Percentiles rank a stretch among this genome's conserved stretches.
Conservation (phyloP, 2,113 vertebrate species). For the Azemiops feae region DNA sequence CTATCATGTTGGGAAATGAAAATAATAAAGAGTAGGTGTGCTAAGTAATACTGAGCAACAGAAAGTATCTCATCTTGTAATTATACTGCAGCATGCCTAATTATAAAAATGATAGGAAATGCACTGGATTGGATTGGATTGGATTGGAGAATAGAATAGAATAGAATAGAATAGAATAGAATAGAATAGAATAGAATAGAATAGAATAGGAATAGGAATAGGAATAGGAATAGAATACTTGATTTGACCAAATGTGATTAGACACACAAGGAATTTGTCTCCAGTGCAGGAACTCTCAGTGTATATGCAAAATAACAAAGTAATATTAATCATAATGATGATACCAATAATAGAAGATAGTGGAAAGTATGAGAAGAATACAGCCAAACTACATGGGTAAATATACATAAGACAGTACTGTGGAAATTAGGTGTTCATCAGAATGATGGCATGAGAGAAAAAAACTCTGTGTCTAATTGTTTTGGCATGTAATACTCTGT, state of each 20-base stretch:
- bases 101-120: neutral
- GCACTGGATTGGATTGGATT: too few relatives aligned
- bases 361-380: neutral
- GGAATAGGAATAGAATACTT: neutral
- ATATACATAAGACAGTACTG: neutral
- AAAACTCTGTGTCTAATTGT: neutral
- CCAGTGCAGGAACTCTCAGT: neutral
- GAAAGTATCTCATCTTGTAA: neutral
- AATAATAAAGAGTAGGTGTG: neutral
- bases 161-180: too few relatives aligned
- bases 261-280: neutral
- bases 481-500: neutral
- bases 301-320: neutral
- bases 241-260: neutral
- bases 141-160: too few relatives aligned
- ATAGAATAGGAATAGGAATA: too few relatives aligned
- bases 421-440: neutral
- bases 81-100: neutral
- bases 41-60: neutral
- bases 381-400: neutral
- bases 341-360: neutral
- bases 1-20: neutral
- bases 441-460: neutral
- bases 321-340: neutral
- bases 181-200: neutral